Evolutionary conservation across 2,888 invertebrate species (phyloP), one percentile per base, ranked within the genome.

Genomic region (Bellardia bayeri): DNA sequence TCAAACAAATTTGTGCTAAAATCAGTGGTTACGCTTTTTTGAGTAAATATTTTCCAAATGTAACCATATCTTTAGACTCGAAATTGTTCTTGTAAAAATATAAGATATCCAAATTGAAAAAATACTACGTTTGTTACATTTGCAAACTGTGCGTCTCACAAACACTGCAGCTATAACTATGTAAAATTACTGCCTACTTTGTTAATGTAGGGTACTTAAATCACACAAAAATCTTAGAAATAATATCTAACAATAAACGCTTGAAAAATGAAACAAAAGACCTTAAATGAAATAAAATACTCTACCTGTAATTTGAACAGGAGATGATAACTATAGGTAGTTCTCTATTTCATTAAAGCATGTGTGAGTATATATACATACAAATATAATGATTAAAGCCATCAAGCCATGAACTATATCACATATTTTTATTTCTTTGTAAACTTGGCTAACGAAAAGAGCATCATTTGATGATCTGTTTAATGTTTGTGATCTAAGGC

Each of bases 361-460:
- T 84, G 42, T 54, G 3, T 74, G 54, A 42, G 11, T 33, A 2
- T 33, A 16, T 63, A 4, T 2, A 4, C 2, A n/a, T 68, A n/a
- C 3, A 16, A 2, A 7, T 40, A 13, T 45, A 14, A 56, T 72
- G 58, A 81, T 71, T 82, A 40, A 63, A 78, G 40, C n/a, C 40
- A 81, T 82, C 74, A 63, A 78, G 40, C n/a, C 40, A 81, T 82
- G 68, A 87, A 82, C 33, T 78, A 78, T 79, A 87, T 82, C 84
- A 74, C 78, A 85, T 87, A 85, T 56, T 78, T 75, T 68, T n/a
- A 82, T 74, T 74, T 82, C 56, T 56, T 69, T 75, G 49, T 71
- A 58, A 80, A 80, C 79, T 64, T 81, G 81, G 74, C 66, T 64
- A 33, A 78, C 45, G 33, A 63, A 75, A 76, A 42, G 11, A 40